Percentiles rank a stretch among this genome's conserved stretches.
phyloP scores from a whole-genome alignment of 23 tunicate species.

The Halocynthia roretzi region DNA sequence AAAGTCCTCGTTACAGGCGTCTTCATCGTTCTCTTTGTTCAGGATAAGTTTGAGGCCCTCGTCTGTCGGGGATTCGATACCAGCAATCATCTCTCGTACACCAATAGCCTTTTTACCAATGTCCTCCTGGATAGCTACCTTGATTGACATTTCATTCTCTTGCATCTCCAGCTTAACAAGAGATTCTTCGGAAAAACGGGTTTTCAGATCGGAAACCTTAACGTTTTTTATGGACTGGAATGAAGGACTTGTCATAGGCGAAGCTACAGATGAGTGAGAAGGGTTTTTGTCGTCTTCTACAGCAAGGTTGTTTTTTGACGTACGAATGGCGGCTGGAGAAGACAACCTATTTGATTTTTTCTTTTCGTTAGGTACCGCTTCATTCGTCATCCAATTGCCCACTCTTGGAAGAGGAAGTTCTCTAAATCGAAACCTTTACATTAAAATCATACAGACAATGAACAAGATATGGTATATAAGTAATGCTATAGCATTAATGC shows the following conservation, averaged over 20 bases:
- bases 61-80: background rate
- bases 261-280: background rate
- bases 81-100: background rate
- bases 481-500: no score
- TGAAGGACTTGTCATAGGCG: slow-evolving; percentile 11
- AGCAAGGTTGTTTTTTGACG: background rate
- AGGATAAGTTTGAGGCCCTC: background rate
- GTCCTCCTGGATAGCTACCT: no score
- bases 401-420: background rate
- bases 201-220: background rate
- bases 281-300: background rate
- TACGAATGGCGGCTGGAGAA: background rate
- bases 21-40: background rate
- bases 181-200: background rate
- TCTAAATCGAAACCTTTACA: background rate
- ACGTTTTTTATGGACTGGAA: background rate
- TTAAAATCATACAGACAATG: no score
- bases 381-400: background rate
- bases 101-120: no score
- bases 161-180: no score
- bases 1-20: background rate
- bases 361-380: background rate
- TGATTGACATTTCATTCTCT: no score
- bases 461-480: no score
- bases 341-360: background rate